These are phyloP conservation scores for Otis tarda DNA, from an alignment of 2,113 vertebrate species.

Conservation along the genomic window DNA sequence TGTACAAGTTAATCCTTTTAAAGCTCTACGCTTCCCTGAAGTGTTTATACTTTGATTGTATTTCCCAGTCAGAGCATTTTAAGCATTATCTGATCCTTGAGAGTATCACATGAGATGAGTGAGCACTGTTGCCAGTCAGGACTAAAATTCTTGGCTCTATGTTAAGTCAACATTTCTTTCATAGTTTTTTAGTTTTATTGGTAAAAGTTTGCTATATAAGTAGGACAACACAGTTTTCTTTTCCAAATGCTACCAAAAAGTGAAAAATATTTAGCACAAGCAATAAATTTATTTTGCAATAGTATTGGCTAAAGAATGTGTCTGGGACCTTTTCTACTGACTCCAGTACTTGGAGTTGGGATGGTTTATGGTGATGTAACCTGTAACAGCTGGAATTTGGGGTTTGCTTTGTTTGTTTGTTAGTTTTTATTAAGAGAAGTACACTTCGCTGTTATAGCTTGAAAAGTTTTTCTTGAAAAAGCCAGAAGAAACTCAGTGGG, in stretches of 20 bases:
- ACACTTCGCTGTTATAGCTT: not conserved
- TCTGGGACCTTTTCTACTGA: not conserved
- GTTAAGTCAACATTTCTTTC: not conserved
- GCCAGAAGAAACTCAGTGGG: not conserved
- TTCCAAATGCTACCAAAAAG: not conserved
- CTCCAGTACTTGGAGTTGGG: not conserved
- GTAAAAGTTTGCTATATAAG: not conserved
- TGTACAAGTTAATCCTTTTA: not conserved
- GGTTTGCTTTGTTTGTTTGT: not conserved
- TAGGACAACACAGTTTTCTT: not conserved
- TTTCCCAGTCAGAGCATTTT: not conserved
- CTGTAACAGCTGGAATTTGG: not conserved
- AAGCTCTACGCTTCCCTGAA: not conserved
- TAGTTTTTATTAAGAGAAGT: not conserved
- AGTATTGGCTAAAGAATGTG: not conserved
- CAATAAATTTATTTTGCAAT: not conserved
- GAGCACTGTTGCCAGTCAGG: not conserved
- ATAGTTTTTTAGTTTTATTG: not conserved
- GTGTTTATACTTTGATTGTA: not conserved
- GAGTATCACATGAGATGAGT: not conserved
- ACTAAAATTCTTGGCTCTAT: not conserved
- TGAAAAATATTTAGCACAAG: not conserved
- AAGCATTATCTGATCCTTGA: not conserved
- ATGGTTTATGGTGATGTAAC: not conserved
- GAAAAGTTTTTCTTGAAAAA: not conserved